phyloP scores from a whole-genome alignment of 2,888 invertebrate species.

The Sympetrum striolatum region DNA sequence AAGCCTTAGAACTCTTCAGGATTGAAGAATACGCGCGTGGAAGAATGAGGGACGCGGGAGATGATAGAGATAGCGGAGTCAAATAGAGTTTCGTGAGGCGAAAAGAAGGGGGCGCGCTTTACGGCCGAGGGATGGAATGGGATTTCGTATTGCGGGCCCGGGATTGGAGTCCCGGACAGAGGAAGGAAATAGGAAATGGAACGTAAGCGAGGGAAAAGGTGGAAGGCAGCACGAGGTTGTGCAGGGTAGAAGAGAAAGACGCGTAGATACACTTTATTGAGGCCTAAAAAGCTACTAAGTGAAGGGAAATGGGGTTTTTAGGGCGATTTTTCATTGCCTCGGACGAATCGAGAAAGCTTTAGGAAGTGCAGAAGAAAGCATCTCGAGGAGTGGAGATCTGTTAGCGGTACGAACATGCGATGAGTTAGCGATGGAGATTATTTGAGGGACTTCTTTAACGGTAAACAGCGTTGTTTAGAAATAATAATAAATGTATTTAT shows the following conservation, averaged over 20 bases:
- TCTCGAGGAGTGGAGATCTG: too few relatives aligned
- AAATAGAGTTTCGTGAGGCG: neutral
- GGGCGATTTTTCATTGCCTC: neutral
- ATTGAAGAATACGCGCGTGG: too few relatives aligned
- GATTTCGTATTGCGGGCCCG: neutral
- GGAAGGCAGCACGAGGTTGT: neutral
- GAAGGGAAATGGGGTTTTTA: neutral
- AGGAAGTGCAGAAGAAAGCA: too few relatives aligned
- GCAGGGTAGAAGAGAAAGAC: neutral
- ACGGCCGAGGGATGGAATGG: neutral
- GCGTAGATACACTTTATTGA: neutral
- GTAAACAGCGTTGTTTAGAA: too few relatives aligned
- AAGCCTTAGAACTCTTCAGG: too few relatives aligned
- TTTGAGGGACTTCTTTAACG: too few relatives aligned
- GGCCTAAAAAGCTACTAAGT: neutral
- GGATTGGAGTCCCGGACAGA: neutral
- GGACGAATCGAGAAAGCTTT: too few relatives aligned
- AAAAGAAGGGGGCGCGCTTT: neutral
- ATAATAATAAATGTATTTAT: too few relatives aligned
- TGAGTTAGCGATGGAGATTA: too few relatives aligned
- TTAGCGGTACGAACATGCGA: too few relatives aligned
- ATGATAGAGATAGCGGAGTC: neutral
- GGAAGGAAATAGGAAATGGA: conserved; percentile 25
- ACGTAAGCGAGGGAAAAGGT: neutral
- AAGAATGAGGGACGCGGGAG: neutral